Evolutionary conservation across 2,113 vertebrate species (phyloP).

Genomic region (Fulmarus glacialis): DNA sequence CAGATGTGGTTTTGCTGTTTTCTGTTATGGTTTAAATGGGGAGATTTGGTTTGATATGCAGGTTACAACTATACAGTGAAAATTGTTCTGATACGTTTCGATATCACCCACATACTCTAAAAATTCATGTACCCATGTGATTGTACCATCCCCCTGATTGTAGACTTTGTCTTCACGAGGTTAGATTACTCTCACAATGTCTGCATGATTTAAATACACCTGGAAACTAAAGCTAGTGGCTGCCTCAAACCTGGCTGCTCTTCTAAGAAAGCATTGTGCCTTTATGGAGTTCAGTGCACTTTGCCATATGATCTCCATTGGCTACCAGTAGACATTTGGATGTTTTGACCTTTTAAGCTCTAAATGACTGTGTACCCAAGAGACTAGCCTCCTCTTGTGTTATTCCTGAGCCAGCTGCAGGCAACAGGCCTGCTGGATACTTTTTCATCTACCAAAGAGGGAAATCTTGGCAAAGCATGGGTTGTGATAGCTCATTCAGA

Average conservation of each 20-base stretch:
- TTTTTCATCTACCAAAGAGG: conserved; percentile 15
- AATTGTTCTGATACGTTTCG: background rate
- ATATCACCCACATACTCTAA: background rate
- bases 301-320: conserved; percentile 7
- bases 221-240: background rate
- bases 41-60: background rate
- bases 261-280: conserved; percentile 5
- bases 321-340: background rate
- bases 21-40: background rate
- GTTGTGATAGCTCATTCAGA: background rate
- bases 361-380: background rate
- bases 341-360: conserved; percentile 1
- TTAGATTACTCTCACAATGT: background rate
- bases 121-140: background rate
- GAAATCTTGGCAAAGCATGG: background rate
- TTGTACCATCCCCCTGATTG: background rate
- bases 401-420: background rate
- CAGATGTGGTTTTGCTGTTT: background rate
- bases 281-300: background rate
- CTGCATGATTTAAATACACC: background rate
- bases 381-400: background rate
- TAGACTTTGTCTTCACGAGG: background rate
- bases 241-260: conserved; percentile 26
- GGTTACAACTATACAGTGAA: background rate
- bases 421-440: background rate